Evolutionary conservation across 2,797 vertebrate genomes (phyloP).

Genomic region (Avahi laniger): DNA sequence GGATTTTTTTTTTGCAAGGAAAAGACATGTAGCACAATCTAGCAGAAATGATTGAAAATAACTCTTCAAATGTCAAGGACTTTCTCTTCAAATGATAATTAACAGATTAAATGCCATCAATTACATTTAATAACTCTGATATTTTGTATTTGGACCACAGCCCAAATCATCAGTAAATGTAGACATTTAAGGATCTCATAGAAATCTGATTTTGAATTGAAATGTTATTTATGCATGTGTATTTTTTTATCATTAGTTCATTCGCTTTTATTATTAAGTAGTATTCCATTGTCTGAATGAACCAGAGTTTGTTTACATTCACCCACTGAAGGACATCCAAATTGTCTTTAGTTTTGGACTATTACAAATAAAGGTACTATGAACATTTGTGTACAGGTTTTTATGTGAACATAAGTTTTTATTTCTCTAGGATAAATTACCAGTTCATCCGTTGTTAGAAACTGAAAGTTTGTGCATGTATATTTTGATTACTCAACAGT

Average conservation of each 20-base stretch:
- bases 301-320: too few species aligned
- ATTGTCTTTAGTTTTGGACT: too few species aligned
- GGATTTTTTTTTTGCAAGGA: background rate
- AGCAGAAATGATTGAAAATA: conserved; percentile 50
- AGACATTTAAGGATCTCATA: background rate
- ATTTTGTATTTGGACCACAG: conserved; percentile 55
- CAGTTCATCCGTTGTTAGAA: too few species aligned
- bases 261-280: too few species aligned
- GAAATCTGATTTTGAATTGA: background rate
- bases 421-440: too few species aligned
- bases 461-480: background rate
- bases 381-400: too few species aligned
- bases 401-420: too few species aligned
- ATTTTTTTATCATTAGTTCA: too few species aligned
- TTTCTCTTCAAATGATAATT: conserved; percentile 67
- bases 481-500: conserved; percentile 38
- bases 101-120: conserved; percentile 64
- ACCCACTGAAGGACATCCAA: too few species aligned
- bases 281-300: too few species aligned
- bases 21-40: background rate
- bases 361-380: too few species aligned
- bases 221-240: conserved; percentile 40
- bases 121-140: conserved; percentile 59
- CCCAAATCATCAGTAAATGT: conserved; percentile 45
- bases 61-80: conserved; percentile 71